phyloP scores from a whole-genome alignment of 2,888 invertebrate species.

The Troides helena region DNA sequence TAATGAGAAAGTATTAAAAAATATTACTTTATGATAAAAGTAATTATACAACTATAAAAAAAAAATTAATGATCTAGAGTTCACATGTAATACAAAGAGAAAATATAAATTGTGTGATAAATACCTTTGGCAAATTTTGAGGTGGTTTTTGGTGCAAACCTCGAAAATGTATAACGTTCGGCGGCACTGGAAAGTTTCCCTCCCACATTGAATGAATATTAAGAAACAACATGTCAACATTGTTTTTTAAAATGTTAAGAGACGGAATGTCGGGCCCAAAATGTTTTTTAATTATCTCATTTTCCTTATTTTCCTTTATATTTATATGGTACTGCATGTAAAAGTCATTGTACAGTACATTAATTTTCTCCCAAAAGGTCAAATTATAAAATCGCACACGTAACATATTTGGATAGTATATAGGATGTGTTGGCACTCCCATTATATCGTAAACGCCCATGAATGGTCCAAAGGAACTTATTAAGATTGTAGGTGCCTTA shows the following conservation, averaged over 20 bases:
- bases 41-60: too few relatives aligned
- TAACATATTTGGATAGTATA: slow-evolving; percentile 36
- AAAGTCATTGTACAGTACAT: slow-evolving; percentile 34
- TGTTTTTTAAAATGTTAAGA: slow-evolving; percentile 37
- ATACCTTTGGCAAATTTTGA: slow-evolving; percentile 55
- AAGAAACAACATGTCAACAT: slow-evolving; percentile 54
- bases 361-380: slow-evolving; percentile 44
- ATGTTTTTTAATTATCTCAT: slow-evolving; percentile 33
- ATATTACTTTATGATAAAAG: too few relatives aligned
- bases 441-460: slow-evolving; percentile 36
- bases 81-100: too few relatives aligned
- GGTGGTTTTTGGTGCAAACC: slow-evolving; percentile 53
- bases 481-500: slow-evolving; percentile 49
- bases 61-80: too few relatives aligned
- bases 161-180: slow-evolving; percentile 58
- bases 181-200: slow-evolving; percentile 54
- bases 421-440: slow-evolving; percentile 37
- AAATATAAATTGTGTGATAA: neutral
- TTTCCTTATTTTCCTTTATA: slow-evolving; percentile 29
- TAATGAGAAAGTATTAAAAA: too few relatives aligned
- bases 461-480: slow-evolving; percentile 47
- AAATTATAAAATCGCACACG: slow-evolving; percentile 37
- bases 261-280: slow-evolving; percentile 41
- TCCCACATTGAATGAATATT: slow-evolving; percentile 58
- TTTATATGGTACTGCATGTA: slow-evolving; percentile 14